A percentile compares a stretch with the other conserved stretches of the same genome.
These are phyloP conservation scores for Barypeithes pellucidus DNA, from an alignment of 2,888 invertebrate genomes.

Conservation along the genomic window DNA sequence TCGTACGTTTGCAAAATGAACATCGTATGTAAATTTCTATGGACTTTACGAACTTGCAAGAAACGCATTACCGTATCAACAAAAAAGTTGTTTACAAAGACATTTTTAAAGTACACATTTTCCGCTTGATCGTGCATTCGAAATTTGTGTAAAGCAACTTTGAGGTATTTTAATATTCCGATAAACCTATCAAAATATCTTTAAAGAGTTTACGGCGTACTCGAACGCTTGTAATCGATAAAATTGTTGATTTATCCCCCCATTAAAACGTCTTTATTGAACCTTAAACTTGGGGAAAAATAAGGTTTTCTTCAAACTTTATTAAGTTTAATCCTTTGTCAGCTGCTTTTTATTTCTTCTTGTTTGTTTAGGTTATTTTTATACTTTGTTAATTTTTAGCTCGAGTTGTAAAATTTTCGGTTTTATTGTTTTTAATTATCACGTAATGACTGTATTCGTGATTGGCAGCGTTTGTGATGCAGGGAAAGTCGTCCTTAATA, in stretches of 20 bases:
- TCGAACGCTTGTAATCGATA: constrained; percentile 55
- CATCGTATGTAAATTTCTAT: too few species aligned
- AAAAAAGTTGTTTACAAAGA: too few species aligned
- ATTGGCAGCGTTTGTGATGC: too few species aligned
- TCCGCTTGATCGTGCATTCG: background rate
- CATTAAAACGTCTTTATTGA: constrained; percentile 50
- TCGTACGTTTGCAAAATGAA: too few species aligned
- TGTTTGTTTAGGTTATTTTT: constrained; percentile 42
- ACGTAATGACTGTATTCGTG: too few species aligned
- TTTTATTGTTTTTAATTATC: constrained; percentile 7
- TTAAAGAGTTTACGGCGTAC: constrained; percentile 54
- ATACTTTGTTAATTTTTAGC: constrained; percentile 42
- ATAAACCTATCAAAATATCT: constrained; percentile 57
- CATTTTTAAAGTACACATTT: too few species aligned
- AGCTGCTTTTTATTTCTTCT: constrained; percentile 35
- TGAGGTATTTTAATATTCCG: constrained; percentile 58
- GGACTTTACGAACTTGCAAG: too few species aligned
- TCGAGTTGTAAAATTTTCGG: background rate
- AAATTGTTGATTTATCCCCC: constrained; percentile 54
- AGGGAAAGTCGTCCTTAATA: too few species aligned
- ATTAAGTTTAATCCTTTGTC: constrained; percentile 42
- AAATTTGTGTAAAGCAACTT: constrained; percentile 43
- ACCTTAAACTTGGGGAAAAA: constrained; percentile 43
- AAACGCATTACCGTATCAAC: too few species aligned
- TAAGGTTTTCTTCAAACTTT: constrained; percentile 38